A percentile compares a stretch with the other conserved stretches of the same genome.
Evolutionary conservation across 2,797 vertebrate genomes (phyloP).

Genomic region (Rhabdomys pumilio): DNA sequence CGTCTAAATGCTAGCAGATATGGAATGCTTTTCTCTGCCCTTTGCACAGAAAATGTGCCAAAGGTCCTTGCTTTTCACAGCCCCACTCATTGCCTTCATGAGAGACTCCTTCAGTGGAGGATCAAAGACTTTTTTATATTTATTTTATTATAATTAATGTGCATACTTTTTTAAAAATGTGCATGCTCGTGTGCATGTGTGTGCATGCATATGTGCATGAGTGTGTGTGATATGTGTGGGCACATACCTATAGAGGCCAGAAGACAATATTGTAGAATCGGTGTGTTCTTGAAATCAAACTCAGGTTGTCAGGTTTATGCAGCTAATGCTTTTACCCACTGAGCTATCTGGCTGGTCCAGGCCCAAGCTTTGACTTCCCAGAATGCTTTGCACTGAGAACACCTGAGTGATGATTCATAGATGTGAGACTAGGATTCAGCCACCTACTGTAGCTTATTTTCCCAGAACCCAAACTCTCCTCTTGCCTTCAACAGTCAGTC

Average conservation of each 20-base stretch:
- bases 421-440: conserved; percentile 21
- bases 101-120: conserved; percentile 1
- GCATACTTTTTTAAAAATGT: background rate
- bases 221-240: background rate
- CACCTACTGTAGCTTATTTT: conserved; percentile 50
- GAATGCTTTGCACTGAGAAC: background rate
- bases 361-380: conserved; percentile 47
- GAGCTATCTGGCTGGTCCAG: background rate
- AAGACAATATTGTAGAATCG: background rate
- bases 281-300: background rate
- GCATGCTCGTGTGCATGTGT: background rate
- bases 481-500: conserved; percentile 31
- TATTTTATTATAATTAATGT: background rate
- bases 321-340: background rate
- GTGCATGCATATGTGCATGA: too few relatives aligned
- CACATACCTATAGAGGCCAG: background rate
- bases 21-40: background rate
- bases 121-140: background rate
- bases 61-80: background rate
- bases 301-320: background rate
- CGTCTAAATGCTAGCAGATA: background rate
- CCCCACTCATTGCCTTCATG: background rate
- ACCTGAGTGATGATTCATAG: conserved; percentile 20
- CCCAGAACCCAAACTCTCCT: conserved; percentile 62
- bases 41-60: background rate